These are phyloP conservation scores for Prionailurus bengalensis DNA, from an alignment of 2,113 vertebrate genomes.

Conservation along the genomic window DNA sequence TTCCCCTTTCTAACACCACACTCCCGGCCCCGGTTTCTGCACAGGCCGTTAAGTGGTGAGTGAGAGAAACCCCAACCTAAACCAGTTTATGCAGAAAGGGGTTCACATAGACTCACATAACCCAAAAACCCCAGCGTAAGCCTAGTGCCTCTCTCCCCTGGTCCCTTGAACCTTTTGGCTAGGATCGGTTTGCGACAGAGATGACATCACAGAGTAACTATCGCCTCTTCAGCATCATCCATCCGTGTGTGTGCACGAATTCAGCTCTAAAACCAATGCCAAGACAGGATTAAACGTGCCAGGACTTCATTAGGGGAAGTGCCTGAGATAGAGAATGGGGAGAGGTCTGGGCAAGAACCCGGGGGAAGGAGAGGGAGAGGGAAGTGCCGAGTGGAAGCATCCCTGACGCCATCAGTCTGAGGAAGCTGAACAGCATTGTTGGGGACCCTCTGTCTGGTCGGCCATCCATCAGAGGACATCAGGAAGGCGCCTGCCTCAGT, in stretches of 20 bases:
- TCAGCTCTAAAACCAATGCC: not conserved
- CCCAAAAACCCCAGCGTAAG: not conserved
- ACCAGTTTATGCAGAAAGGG: not conserved
- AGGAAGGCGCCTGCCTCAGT: not conserved
- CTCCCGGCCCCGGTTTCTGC: no score
- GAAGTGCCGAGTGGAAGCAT: not conserved
- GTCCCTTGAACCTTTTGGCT: not conserved
- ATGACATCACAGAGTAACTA: not conserved
- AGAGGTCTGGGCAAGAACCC: not conserved
- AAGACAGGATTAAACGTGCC: not conserved
- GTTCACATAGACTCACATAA: not conserved
- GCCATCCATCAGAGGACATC: not conserved
- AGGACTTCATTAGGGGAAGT: not conserved
- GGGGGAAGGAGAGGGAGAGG: not conserved
- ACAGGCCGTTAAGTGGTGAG: not conserved
- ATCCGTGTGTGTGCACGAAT: not conserved
- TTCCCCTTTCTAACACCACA: not conserved
- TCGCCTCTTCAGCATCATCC: no score
- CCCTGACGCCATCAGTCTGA: not conserved
- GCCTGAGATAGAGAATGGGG: no score
- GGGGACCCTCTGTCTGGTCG: not conserved
- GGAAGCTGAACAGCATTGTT: not conserved
- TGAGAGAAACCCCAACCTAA: not conserved
- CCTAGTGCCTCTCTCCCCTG: not conserved
- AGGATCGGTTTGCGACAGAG: not conserved